Percentiles rank a stretch among this genome's conserved stretches.
These are phyloP conservation scores for Emydura subglobosa DNA, from an alignment of 2,113 vertebrate species.

Conservation along the genomic window DNA sequence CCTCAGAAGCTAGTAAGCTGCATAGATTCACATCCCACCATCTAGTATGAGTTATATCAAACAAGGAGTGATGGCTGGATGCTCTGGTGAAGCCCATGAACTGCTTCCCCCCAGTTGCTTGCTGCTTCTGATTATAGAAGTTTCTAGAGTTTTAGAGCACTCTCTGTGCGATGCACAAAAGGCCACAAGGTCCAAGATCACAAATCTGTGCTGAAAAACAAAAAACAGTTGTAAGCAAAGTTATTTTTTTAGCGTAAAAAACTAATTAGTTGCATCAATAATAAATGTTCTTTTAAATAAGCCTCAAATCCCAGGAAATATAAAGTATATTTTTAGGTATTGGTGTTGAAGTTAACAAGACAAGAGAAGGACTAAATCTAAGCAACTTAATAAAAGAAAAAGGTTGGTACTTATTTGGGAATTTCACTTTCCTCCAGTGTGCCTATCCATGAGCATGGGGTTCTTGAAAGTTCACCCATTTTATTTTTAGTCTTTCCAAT, in stretches of 20 bases:
- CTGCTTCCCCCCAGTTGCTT: neutral
- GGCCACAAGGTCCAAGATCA: rapidly evolving
- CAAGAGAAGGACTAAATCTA: neutral
- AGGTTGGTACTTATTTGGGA: constrained; percentile 9
- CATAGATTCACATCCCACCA: neutral
- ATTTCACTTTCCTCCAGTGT: constrained; percentile 38
- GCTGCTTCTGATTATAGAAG: neutral
- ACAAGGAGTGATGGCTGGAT: constrained; percentile 8
- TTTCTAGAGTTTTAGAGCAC: neutral
- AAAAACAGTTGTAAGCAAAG: constrained; percentile 23
- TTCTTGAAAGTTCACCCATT: neutral
- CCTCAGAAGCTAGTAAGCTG: neutral
- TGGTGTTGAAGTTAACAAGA: constrained; percentile 31
- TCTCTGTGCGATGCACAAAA: neutral
- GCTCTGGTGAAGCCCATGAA: neutral
- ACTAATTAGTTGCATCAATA: constrained; percentile 36
- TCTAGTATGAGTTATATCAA: neutral
- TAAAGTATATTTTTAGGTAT: constrained; percentile 49
- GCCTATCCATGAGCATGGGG: constrained; percentile 1
- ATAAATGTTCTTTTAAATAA: constrained; percentile 48
- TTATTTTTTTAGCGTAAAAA: constrained; percentile 21
- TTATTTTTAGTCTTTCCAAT: neutral
- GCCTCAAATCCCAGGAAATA: constrained; percentile 4
- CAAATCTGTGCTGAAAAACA: constrained; percentile 4
- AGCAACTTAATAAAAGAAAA: constrained; percentile 10